Percentiles rank a stretch among this genome's conserved stretches.
phyloP scores from a whole-genome alignment of 1,140 invertebrate genomes.

The Tribolium madens region DNA sequence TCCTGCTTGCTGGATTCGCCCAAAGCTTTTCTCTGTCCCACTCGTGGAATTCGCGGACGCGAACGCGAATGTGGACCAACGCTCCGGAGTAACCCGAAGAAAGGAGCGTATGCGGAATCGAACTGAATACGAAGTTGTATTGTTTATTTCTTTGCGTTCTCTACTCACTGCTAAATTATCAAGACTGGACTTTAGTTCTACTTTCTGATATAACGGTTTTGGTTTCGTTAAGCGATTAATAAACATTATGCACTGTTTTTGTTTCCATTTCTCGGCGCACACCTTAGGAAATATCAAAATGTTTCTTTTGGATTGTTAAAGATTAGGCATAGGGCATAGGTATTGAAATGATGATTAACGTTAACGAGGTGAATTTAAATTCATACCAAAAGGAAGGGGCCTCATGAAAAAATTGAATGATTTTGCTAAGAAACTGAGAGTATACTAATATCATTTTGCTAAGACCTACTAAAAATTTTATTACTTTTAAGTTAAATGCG shows the following conservation, averaged over 20 bases:
- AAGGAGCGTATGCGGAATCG: constrained; percentile 53
- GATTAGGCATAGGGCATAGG: too few relatives aligned
- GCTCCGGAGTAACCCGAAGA: constrained; percentile 60
- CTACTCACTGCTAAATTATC: constrained; percentile 39
- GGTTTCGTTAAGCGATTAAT: constrained; percentile 48
- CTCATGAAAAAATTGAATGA: too few relatives aligned
- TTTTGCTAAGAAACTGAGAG: too few relatives aligned
- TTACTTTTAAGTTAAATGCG: too few relatives aligned
- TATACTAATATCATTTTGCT: too few relatives aligned
- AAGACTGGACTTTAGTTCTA: constrained; percentile 48
- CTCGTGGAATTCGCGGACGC: constrained; percentile 53
- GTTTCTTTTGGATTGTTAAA: too few relatives aligned
- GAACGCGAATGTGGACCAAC: constrained; percentile 61
- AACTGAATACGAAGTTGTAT: constrained; percentile 39
- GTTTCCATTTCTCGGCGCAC: constrained; percentile 30
- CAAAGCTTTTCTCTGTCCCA: constrained; percentile 37
- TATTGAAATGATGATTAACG: too few relatives aligned
- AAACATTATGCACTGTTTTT: constrained; percentile 45
- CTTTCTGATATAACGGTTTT: constrained; percentile 52
- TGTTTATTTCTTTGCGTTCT: constrained; percentile 26
- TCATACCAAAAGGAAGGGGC: too few relatives aligned
- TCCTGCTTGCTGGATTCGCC: background rate
- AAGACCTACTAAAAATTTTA: too few relatives aligned
- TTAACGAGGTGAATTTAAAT: too few relatives aligned
- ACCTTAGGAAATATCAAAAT: too few relatives aligned